Evolutionary conservation across 1,140 invertebrate genomes (phyloP).

Genomic region (Phenacoccus solenopsis): DNA sequence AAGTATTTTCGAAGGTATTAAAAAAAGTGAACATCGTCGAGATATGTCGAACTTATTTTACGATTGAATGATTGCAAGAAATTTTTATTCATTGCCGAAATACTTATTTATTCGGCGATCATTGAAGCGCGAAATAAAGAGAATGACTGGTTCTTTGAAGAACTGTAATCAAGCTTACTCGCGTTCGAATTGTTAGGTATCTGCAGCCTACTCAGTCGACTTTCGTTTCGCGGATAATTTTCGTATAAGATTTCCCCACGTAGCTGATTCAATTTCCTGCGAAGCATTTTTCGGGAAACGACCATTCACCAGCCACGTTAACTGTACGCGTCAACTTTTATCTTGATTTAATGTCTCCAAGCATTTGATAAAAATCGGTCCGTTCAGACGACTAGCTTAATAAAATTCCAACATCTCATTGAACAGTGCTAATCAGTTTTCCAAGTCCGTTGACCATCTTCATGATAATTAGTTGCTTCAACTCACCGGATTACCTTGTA

Average conservation of each 20-base stretch:
- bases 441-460: not conserved
- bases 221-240: not conserved
- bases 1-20: too few species aligned
- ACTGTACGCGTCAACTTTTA: not conserved
- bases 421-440: conserved; percentile 7
- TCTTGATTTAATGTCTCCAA: conserved; percentile 2
- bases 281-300: not conserved
- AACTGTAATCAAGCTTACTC: not conserved
- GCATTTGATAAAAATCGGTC: not conserved
- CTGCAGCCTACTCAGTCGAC: not conserved
- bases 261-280: not conserved
- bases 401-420: conserved; percentile 9
- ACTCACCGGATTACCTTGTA: conserved; percentile 14
- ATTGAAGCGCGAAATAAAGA: not conserved
- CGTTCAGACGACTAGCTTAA: not conserved
- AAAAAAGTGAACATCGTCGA: not conserved
- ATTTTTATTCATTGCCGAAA: not conserved
- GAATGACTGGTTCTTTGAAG: not conserved
- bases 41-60: not conserved
- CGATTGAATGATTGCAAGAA: not conserved
- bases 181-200: not conserved
- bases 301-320: not conserved
- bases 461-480: conserved; percentile 11
- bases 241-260: not conserved
- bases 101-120: not conserved